Base-by-base conservation (phyloP, 2,797 vertebrate genomes). In the Neoniphon sammara region DNA sequence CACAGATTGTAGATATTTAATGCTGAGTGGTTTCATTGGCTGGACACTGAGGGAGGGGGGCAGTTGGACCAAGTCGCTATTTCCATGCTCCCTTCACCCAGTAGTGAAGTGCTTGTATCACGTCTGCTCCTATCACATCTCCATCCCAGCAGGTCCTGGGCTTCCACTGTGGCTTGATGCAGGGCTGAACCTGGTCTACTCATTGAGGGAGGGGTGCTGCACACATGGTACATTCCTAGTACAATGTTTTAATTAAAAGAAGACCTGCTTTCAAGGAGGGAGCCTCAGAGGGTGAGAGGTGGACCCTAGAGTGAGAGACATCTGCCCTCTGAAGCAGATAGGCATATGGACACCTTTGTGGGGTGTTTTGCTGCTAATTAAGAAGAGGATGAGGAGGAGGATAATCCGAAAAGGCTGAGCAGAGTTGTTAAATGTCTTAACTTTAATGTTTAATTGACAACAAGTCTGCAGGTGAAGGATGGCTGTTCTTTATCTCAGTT, bases 221-320 rank as follows among this genome's bases (percentile, higher is more conserved):
- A 55, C 66, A 71, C 76, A 69, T 60, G 86, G 64, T 79, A 80
- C 78, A 76, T 80, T 85, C 79, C 54, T 50, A 20, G 49, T 63
- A 81, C 80, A 76, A 81, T 75, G 75, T 89, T 89, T 91, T 94
- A 93, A 94, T 94, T 94, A 93, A 93, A 93, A 86, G 73, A 75
- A 73, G 80, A 82, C 72, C 79, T 80, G 82, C 73, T 42, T 87
- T 72, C 75, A 65, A 88, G 81, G 80, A 86, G 85, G 80, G 82
- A 85, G 75, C 66, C 86, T 83, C 80, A 73, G 70, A 83, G 84
- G 76, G 85, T 89, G 76, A 82, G 88, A 88, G 87, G 82, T 83
- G 81, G 85, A 86, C 78, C 85, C 78, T 71, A 68, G 91, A 88
- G 92, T 77, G 88, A 88, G 86, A 76, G 91, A 79, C 92, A 94